Conservation (phyloP, 2,113 vertebrate genomes). For the Caranx ignobilis region DNA sequence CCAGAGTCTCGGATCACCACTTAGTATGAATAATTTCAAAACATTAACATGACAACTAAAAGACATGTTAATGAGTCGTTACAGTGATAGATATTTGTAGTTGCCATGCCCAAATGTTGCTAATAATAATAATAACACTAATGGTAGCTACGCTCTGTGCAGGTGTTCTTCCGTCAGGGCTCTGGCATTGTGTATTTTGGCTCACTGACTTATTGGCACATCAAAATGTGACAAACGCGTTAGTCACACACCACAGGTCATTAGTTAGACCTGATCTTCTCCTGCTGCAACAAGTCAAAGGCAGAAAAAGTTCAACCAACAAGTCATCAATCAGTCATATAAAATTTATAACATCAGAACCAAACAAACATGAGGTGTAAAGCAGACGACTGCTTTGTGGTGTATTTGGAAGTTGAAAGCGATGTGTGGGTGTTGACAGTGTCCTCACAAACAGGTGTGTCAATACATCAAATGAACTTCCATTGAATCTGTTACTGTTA, state of each 20-base stretch:
- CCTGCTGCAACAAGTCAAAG: neutral
- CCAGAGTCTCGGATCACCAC: no score
- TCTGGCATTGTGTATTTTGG: neutral
- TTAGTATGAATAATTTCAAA: neutral
- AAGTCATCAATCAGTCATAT: neutral
- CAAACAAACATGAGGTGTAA: neutral
- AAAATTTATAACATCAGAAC: neutral
- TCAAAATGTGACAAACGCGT: neutral
- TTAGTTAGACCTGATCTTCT: neutral
- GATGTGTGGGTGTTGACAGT: neutral
- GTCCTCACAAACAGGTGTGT: neutral
- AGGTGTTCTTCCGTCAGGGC: neutral
- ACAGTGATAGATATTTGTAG: neutral
- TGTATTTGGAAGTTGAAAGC: neutral
- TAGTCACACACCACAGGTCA: neutral
- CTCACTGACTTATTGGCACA: neutral
- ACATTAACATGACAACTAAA: neutral
- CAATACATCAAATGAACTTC: neutral
- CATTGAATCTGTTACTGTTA: neutral
- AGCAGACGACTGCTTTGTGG: neutral
- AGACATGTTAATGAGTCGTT: neutral
- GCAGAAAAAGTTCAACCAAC: neutral
- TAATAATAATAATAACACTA: neutral
- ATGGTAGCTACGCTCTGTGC: neutral
- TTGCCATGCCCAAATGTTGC: neutral